phyloP scores from a whole-genome alignment of 2,113 vertebrate genomes.

The Nyctereutes procyonoides region DNA sequence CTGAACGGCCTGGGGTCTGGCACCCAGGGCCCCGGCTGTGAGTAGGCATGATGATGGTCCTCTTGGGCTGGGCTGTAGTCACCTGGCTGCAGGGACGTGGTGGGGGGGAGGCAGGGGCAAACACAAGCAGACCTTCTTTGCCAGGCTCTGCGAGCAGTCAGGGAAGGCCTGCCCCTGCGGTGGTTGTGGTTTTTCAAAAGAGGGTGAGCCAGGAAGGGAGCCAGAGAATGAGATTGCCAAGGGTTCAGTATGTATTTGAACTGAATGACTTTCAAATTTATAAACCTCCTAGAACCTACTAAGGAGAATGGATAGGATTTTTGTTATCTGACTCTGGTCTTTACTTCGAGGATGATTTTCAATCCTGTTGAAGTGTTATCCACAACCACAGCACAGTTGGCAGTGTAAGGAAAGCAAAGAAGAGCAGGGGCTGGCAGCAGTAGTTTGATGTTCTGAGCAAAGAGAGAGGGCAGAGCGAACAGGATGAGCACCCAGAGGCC shows the following conservation, averaged over 20 bases:
- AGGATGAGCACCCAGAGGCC: fast-evolving
- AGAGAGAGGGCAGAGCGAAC: background rate
- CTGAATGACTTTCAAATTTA: constrained; percentile 41
- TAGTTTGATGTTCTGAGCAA: background rate
- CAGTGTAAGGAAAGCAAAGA: background rate
- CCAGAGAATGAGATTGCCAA: too few relatives aligned
- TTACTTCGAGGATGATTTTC: constrained; percentile 12
- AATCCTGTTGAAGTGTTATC: constrained; percentile 12
- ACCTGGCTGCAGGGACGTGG: background rate
- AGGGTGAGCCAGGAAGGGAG: background rate
- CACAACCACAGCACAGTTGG: background rate
- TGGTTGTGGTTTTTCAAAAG: background rate
- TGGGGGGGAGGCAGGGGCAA: background rate
- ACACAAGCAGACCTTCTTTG: background rate
- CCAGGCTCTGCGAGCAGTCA: too few relatives aligned
- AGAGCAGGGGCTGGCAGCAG: background rate
- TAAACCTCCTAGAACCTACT: background rate
- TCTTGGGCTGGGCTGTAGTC: background rate
- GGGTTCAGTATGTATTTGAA: background rate
- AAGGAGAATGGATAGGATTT: background rate
- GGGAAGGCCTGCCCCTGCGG: background rate
- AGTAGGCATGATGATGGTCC: too few relatives aligned
- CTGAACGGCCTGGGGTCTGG: background rate
- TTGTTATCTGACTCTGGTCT: constrained; percentile 1
- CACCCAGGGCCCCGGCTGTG: background rate